These are phyloP conservation scores for Cygnus buccinator DNA, from an alignment of 2,113 vertebrate species.

Conservation along the genomic window DNA sequence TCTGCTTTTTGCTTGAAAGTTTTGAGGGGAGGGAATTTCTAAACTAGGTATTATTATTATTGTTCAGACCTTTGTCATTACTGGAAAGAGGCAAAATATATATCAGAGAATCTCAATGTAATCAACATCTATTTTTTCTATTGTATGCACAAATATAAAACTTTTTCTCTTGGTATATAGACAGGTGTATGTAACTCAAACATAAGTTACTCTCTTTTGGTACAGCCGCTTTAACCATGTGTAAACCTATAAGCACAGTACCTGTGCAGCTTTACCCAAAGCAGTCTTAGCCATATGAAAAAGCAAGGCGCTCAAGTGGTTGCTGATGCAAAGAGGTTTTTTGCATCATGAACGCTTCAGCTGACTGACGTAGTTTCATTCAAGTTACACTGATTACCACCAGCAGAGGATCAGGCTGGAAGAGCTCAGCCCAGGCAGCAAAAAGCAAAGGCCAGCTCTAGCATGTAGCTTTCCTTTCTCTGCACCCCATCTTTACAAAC, in stretches of 20 bases:
- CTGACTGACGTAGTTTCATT: not conserved
- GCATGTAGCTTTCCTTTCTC: not conserved
- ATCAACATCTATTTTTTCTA: not conserved
- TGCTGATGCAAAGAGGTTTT: not conserved
- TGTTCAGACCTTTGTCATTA: not conserved
- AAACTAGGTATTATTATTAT: not conserved
- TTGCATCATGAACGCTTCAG: accelerated
- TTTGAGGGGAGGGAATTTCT: not conserved
- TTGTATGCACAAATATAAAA: not conserved
- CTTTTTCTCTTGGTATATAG: not conserved
- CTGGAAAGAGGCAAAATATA: not conserved
- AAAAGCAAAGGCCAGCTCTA: not conserved
- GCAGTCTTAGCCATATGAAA: not conserved
- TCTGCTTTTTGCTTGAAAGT: not conserved
- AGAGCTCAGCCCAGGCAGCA: not conserved
- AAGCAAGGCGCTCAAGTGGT: not conserved
- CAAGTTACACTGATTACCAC: accelerated
- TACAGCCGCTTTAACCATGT: not conserved
- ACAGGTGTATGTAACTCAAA: not conserved
- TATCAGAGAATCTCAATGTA: not conserved
- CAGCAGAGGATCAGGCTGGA: not conserved
- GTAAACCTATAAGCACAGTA: not conserved
- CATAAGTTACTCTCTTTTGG: not conserved
- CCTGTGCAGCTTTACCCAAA: not conserved
- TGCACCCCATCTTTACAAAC: not conserved